Base-by-base conservation (phyloP, 2,888 invertebrate genomes). In the Drosophila gaucha region DNA sequence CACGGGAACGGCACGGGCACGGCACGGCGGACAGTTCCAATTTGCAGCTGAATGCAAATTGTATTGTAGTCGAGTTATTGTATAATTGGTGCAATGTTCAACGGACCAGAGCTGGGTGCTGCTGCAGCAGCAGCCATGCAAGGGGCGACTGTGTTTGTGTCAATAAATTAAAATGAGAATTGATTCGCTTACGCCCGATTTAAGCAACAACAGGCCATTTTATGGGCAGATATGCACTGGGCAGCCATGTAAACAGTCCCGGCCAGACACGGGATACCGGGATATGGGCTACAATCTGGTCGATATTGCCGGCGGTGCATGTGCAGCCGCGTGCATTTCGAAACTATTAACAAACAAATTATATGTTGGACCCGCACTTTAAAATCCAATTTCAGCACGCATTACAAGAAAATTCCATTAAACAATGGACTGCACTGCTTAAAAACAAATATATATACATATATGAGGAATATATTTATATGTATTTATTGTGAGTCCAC, bases 331-430 rank as follows among this genome's bases (percentile, higher is more conserved):
- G 80, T 67, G 72, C 46, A 20, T 22, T 83, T 79, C 80, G 78
- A 85, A 79, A 80, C 88, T 88, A 88, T 86, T 86, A 86, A 86
- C 88, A 86, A 78, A 84, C 80, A 86, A 86, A 88, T 86, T 86
- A 86, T 86, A 86, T 86, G 88, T 86, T 86, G 80, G 74, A 75
- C 84, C 88, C 86, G 83, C 85, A 85, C 86, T 88, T 88, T 87
- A 87, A 87, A 88, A 86, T 78, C 78, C 85, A 83, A 87, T 88
- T 85, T 83, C 74, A 70, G 76, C 60, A 78, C 73, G 85, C 74
- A 83, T 88, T 85, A 87, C 87, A 87, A 82, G 88, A 86, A 86
- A 88, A 88, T 78, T 86, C 88, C 86, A 87, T 87, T 87, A 88
- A 83, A 85, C 84, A 86, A 85, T 74, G 76, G 64, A 66, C 28